Conservation (phyloP, 2,797 vertebrate species). For the Psittacula echo region DNA sequence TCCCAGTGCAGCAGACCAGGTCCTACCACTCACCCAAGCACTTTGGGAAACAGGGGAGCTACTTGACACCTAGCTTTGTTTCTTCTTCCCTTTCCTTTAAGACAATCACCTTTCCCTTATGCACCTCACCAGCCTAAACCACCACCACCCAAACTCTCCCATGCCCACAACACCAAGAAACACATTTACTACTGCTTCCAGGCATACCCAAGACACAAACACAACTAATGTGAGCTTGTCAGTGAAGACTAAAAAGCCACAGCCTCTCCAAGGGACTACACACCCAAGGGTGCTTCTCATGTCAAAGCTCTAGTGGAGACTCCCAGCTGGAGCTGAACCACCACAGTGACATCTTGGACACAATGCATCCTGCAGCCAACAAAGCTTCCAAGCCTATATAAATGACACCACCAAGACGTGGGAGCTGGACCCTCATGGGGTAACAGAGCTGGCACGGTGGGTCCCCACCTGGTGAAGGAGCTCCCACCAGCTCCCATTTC, state of each 20-base stretch:
- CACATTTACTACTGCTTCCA: background rate
- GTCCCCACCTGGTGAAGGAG: background rate
- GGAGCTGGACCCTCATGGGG: background rate
- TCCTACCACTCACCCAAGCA: background rate
- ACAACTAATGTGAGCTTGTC: fast-evolving
- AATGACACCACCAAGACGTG: background rate
- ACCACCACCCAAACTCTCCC: background rate
- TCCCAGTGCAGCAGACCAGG: background rate
- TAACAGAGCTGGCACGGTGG: fast-evolving
- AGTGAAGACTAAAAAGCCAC: background rate
- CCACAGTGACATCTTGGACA: background rate
- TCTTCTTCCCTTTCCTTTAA: background rate
- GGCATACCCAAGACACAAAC: background rate
- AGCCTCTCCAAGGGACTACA: background rate
- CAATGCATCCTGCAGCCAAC: background rate
- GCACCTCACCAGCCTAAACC: background rate
- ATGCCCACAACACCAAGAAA: background rate
- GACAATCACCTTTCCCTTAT: fast-evolving
- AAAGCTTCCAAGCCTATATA: background rate
- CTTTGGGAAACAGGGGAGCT: background rate
- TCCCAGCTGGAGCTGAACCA: background rate
- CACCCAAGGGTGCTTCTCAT: background rate
- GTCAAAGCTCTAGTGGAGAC: background rate
- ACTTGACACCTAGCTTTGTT: background rate
- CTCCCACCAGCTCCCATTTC: background rate